Percentiles rank a stretch among this genome's conserved stretches.
phyloP scores from a whole-genome alignment of 1,140 invertebrate genomes.

The Drosophila lini region DNA sequence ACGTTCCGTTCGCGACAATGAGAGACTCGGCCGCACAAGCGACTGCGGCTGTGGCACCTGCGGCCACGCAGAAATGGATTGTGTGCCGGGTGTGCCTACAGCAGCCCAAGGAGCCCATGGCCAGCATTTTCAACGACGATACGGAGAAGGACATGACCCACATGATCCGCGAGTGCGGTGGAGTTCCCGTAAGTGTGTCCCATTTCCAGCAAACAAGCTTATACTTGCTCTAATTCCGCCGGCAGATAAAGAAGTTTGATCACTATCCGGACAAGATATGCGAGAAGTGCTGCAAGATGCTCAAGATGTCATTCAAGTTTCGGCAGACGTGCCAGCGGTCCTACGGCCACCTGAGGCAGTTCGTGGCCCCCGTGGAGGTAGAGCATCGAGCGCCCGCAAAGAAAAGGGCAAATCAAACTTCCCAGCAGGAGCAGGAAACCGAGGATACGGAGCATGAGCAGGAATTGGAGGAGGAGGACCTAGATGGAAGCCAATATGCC shows the following conservation, averaged over 20 bases:
- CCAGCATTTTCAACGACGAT: conserved; percentile 76
- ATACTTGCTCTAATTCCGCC: not conserved
- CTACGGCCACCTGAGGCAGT: conserved; percentile 76
- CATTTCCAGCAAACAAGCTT: not conserved
- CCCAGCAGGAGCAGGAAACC: conserved; percentile 8
- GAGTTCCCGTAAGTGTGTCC: conserved; percentile 71
- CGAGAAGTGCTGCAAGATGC: conserved; percentile 64
- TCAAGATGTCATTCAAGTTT: conserved; percentile 72
- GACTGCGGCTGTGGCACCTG: conserved; percentile 17
- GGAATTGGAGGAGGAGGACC: conserved; percentile 40
- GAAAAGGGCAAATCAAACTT: not conserved
- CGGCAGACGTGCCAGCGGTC: conserved; percentile 72
- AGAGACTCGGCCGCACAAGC: conserved; percentile 40
- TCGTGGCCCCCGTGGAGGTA: conserved; percentile 76
- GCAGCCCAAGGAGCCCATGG: conserved; percentile 78
- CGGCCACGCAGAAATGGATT: conserved; percentile 75
- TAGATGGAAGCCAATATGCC: conserved; percentile 24
- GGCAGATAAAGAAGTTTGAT: conserved; percentile 77
- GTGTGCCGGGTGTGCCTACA: conserved; percentile 76
- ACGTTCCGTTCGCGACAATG: conserved; percentile 34
- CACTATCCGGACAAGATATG: conserved; percentile 82
- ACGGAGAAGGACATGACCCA: conserved; percentile 75
- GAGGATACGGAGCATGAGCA: conserved; percentile 26
- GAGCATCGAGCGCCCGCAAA: conserved; percentile 35
- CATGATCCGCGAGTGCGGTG: conserved; percentile 80